Evolutionary conservation across 2,888 invertebrate genomes (phyloP).

Genomic region (Actias luna): DNA sequence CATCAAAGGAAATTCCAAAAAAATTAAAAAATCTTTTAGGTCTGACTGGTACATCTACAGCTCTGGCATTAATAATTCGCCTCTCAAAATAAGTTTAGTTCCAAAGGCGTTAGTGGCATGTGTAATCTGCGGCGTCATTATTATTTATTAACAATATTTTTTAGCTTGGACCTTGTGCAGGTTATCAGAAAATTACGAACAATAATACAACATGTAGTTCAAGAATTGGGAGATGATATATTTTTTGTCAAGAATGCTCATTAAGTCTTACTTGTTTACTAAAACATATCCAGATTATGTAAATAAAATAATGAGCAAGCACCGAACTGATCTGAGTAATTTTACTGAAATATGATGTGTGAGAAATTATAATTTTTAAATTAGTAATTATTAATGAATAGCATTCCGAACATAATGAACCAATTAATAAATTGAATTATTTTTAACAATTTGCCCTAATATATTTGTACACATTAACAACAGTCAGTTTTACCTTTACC

Average conservation of each 20-base stretch:
- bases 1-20: not conserved
- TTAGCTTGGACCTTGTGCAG: not conserved
- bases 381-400: not conserved
- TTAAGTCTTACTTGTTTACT: not conserved
- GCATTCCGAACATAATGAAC: not conserved
- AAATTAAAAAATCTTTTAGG: too few species aligned
- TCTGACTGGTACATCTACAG: too few species aligned
- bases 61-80: too few species aligned
- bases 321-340: not conserved
- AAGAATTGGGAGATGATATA: not conserved
- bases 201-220: not conserved
- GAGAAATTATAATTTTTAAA: not conserved
- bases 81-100: too few species aligned
- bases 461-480: not conserved
- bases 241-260: not conserved
- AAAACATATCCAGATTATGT: not conserved
- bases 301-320: not conserved
- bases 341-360: not conserved
- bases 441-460: not conserved
- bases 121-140: too few species aligned
- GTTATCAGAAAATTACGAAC: not conserved
- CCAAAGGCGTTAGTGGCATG: too few species aligned
- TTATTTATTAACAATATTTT: not conserved
- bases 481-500: too few species aligned
- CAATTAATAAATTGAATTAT: not conserved